Evolutionary conservation across 2,888 invertebrate species (phyloP).

Genomic region (Epinotia bilunana): DNA sequence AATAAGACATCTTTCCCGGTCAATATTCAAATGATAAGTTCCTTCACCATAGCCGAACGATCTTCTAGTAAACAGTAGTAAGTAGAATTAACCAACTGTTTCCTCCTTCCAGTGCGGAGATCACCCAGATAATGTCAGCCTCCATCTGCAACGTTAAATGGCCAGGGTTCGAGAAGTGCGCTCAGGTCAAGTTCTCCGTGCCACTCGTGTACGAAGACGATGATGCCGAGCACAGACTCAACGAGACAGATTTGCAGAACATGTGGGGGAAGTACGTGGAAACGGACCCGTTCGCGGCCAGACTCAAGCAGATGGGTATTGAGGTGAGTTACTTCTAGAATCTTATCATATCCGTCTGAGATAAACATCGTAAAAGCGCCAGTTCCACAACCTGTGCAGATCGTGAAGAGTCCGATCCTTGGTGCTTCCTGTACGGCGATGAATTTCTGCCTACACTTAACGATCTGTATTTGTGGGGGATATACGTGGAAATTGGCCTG

Average conservation of each 20-base stretch:
- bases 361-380: neutral
- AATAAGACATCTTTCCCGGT: too few relatives aligned
- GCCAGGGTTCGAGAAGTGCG: constrained; percentile 71
- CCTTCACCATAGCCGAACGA: too few relatives aligned
- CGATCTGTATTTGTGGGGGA: too few relatives aligned
- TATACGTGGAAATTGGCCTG: too few relatives aligned
- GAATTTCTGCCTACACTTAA: too few relatives aligned
- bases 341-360: neutral
- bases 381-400: too few relatives aligned
- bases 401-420: too few relatives aligned
- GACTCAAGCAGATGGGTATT: constrained; percentile 64
- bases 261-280: constrained; percentile 70
- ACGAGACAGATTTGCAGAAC: constrained; percentile 58
- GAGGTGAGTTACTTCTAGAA: constrained; percentile 56
- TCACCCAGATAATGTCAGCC: constrained; percentile 65
- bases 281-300: constrained; percentile 62
- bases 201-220: constrained; percentile 66
- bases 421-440: too few relatives aligned
- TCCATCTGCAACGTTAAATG: constrained; percentile 72
- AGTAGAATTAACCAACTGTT: neutral
- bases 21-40: too few relatives aligned
- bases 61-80: neutral
- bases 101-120: constrained; percentile 61
- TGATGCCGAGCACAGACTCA: constrained; percentile 56
- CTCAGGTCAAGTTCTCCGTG: constrained; percentile 68